phyloP scores from a whole-genome alignment of 2,888 invertebrate species.

The Trissonchulus sp. region DNA sequence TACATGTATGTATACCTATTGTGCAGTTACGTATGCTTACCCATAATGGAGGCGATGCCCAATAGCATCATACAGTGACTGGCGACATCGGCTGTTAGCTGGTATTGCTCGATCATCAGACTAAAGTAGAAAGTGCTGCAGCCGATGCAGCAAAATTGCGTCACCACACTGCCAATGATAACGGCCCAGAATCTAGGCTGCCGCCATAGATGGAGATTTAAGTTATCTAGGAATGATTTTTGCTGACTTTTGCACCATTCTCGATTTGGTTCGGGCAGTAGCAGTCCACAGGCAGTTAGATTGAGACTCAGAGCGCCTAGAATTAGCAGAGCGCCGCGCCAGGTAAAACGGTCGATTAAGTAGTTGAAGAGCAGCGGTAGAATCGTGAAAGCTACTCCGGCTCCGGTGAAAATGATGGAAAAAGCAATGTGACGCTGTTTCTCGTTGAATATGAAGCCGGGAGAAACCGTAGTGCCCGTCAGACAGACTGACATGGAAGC shows the following conservation, averaged over 20 bases:
- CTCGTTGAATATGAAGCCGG: constrained; percentile 19
- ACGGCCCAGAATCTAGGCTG: constrained; percentile 2
- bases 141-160: constrained; percentile 22
- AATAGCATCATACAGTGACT: not conserved
- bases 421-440: constrained; percentile 9
- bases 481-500: not conserved
- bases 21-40: too few species aligned
- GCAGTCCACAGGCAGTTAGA: not conserved
- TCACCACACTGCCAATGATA: not conserved
- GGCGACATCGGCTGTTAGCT: not conserved
- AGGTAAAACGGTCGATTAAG: not conserved
- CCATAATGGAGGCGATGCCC: constrained; percentile 20
- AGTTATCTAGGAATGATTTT: not conserved
- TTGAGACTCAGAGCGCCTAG: constrained; percentile 10
- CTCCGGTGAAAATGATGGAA: constrained; percentile 25
- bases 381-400: constrained; percentile 14
- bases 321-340: constrained; percentile 6
- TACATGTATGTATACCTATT: too few species aligned
- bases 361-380: constrained; percentile 12
- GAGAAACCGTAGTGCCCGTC: constrained; percentile 1
- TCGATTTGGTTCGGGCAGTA: constrained; percentile 12
- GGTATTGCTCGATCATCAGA: not conserved
- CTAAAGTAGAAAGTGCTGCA: constrained; percentile 15
- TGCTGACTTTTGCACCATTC: not conserved
- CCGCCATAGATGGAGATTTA: constrained; percentile 3